Evolutionary conservation across 2,888 invertebrate genomes (phyloP), one percentile per base, ranked within the genome.

Genomic region (Dryococelus australis): DNA sequence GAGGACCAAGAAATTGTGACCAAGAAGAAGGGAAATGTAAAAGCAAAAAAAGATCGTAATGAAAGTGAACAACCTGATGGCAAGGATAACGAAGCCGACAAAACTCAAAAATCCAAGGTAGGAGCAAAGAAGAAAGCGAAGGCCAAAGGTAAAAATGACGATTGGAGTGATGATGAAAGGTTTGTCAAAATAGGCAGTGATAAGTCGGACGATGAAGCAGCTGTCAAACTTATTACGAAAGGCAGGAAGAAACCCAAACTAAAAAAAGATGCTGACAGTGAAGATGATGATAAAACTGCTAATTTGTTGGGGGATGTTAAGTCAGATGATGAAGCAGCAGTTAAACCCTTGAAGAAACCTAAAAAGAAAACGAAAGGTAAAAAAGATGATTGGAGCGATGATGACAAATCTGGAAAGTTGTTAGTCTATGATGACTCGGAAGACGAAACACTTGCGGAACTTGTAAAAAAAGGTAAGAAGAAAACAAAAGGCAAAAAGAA

Each of bases 11-110:
- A 88, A 79, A 89, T 88, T 43, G 90, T 87, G 88, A 92, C 92
- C 85, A 92, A 93, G 88, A 92, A 92, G 89, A 92, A 92, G 88
- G 92, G 92, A 90, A 90, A 89, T 90, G 90, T 90, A 88, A 88
- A 87, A 12, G 93, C 87, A 43, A 88, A 89, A 84, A 89, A 90
- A 86, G 87, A 86, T 87, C 89, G 89, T 20, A 83, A 79, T 47
- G 88, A 89, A 80, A 88, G 88, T 43, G 87, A 89, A 53, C 85
- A 88, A 27, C 84, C 86, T 65, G 88, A 87, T 81, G 89, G 90
- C 43, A 88, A 88, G n/a, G 88, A 90, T 43, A 84, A 83, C 16
- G 89, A 90, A 51, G 80, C 85, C 8, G 88, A 89, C 9, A 88
- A 88, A 27, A 85, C 79, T n/a, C 85, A 86, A 83, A 78, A 86